Evolutionary conservation across 1,140 invertebrate species (phyloP).

Genomic region (Globodera rostochiensis): DNA sequence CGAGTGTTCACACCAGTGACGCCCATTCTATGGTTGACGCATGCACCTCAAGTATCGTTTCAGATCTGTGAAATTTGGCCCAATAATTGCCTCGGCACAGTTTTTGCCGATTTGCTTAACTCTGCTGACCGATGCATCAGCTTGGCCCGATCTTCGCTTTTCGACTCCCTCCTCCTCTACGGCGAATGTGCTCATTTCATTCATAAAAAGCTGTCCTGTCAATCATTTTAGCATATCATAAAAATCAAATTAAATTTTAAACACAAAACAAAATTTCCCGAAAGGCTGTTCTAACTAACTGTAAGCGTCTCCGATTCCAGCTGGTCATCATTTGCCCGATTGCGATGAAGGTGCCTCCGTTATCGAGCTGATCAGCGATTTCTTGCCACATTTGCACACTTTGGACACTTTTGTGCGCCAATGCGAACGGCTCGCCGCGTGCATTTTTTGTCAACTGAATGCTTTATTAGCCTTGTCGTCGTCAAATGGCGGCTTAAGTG

Average conservation of each 20-base stretch:
- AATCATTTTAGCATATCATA: too few relatives aligned
- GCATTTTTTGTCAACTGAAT: constrained; percentile 75
- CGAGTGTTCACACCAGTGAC: background rate
- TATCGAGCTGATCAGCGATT: constrained; percentile 41
- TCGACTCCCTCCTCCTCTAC: constrained; percentile 41
- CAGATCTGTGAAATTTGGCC: too few relatives aligned
- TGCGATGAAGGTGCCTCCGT: constrained; percentile 13
- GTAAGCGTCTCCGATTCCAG: too few relatives aligned
- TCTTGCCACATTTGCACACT: constrained; percentile 66
- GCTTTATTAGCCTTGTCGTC: constrained; percentile 68
- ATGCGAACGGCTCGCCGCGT: constrained; percentile 73
- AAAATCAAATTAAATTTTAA: too few relatives aligned
- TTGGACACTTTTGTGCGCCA: constrained; percentile 74
- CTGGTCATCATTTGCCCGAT: constrained; percentile 24
- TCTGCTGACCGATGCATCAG: constrained; percentile 38
- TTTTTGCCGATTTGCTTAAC: constrained; percentile 39
- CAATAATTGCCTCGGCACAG: background rate
- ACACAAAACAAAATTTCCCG: too few relatives aligned
- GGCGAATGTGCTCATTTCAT: constrained; percentile 37
- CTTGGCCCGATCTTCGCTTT: constrained; percentile 34
- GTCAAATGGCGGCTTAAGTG: too few relatives aligned
- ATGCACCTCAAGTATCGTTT: background rate
- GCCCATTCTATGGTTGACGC: constrained; percentile 45
- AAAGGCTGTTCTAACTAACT: too few relatives aligned
- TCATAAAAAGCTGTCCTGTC: too few relatives aligned